Evolutionary conservation across 2,113 vertebrate species (phyloP), one percentile per base, ranked within the genome.

Genomic region (Callipepla californica): DNA sequence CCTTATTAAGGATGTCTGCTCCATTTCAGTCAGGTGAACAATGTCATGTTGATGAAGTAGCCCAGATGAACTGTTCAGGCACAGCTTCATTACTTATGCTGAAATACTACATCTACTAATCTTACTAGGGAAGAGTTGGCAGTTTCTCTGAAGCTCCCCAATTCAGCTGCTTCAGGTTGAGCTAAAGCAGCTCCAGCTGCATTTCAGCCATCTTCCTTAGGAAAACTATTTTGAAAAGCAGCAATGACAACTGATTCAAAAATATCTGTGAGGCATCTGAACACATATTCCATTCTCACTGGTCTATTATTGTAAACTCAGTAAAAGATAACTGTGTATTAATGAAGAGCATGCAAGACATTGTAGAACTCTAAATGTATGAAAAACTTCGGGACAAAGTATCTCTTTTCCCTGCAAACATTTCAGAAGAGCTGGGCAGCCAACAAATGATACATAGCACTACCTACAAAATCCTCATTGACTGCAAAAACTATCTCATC

Each of bases 1-100:
- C 78, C 83, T 95, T 78, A 87, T 93, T 95, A 95, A 95, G 89
- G 63, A 45, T 0, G 5, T 77, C 92, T 95, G 87, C 68, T 62
- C 89, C 11, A 3, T 69, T 94, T 79, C 55, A 68, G 36, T 84
- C 86, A 95, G 92, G 93, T 94, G 80, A 93, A 93, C 21, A 15
- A 45, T 44, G 30, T 92, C 51, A n/a, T 30, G 36, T 83, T 89
- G 89, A 92, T 90, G 42, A 93, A 96, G 86, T 28, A 85, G 26
- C 76, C 51, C 51, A 87, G 66, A 91, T 65, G 34, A 92, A 38
- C 30, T 70, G 42, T 66, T 83, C 14, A 11, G 66, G 42, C 75
- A 90, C 4, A 5, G 58, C 13, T 94, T 85, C 77, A 83, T 83
- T 74, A 30, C 78, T 91, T 69, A 50, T 47, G 70, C n/a, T 63